Evolutionary conservation across 92 coral and sea anemone species (phyloP).

Genomic region (Epizoanthus stellaris): DNA sequence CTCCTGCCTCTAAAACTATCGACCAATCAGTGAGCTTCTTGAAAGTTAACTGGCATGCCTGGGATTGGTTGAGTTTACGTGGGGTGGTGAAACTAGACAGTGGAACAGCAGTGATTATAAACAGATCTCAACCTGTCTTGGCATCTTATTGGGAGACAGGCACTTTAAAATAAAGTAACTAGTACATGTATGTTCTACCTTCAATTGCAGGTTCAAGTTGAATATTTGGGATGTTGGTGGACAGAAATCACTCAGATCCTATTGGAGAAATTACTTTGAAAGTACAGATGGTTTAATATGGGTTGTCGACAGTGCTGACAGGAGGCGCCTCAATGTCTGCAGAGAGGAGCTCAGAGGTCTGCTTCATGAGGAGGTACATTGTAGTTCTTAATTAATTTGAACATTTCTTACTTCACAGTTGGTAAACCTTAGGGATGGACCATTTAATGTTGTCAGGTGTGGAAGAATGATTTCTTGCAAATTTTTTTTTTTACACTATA

Average conservation of each 20-base stretch:
- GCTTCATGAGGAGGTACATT: constrained; percentile 85
- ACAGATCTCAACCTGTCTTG: not conserved
- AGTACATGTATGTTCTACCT: not conserved
- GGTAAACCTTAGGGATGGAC: too few species aligned
- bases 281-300: constrained; percentile 99
- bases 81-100: too few species aligned
- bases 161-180: not conserved
- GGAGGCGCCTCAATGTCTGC: constrained; percentile 83
- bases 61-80: too few species aligned
- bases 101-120: too few species aligned
- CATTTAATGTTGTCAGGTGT: too few species aligned
- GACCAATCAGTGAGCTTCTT: too few species aligned
- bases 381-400: too few species aligned
- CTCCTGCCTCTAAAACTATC: not conserved
- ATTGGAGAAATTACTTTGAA: constrained; percentile 99
- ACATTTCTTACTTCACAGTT: too few species aligned
- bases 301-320: constrained; percentile 99
- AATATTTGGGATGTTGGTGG: constrained; percentile 99
- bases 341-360: constrained; percentile 82
- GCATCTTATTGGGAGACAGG: not conserved
- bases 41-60: too few species aligned
- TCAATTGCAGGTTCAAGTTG: constrained; percentile 78
- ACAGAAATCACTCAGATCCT: constrained; percentile 94
- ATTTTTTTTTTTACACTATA: too few species aligned
- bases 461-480: too few species aligned